These are phyloP conservation scores for Drosophila limbata DNA, from an alignment of 2,888 invertebrate species.

Conservation along the genomic window DNA sequence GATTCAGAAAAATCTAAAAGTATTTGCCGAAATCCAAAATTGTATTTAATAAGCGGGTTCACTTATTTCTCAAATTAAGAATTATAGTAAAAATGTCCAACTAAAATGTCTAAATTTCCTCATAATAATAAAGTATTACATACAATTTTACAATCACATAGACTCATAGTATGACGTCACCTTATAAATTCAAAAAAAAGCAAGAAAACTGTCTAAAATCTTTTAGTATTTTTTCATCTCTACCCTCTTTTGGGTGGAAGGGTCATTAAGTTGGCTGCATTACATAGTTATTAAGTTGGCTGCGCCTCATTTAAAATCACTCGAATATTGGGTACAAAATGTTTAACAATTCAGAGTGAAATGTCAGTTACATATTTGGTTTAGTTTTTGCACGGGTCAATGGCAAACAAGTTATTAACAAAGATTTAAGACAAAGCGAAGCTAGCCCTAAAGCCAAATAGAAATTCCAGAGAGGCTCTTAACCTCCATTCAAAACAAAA, in stretches of 20 bases:
- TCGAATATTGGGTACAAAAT: not conserved
- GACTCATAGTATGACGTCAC: too few species aligned
- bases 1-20: too few species aligned
- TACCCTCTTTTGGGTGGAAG: not conserved
- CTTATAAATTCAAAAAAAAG: not conserved
- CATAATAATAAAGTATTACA: too few species aligned
- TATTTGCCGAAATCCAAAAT: too few species aligned
- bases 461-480: slow-evolving; percentile 49
- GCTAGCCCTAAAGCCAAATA: slow-evolving; percentile 39
- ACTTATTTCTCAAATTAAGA: too few species aligned
- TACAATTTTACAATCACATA: too few species aligned
- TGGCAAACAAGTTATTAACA: slow-evolving; percentile 39
- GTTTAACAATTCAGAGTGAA: not conserved
- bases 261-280: slow-evolving; percentile 6
- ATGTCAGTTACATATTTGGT: slow-evolving; percentile 9
- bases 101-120: too few species aligned
- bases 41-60: too few species aligned
- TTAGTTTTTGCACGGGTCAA: slow-evolving; percentile 18
- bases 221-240: too few species aligned
- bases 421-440: slow-evolving; percentile 17
- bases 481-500: slow-evolving; percentile 34
- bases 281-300: slow-evolving; percentile 24
- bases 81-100: too few species aligned
- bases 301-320: slow-evolving; percentile 6
- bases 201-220: not conserved